Evolutionary conservation across 2,113 vertebrate genomes (phyloP).

Genomic region (Phalacrocorax brasilianus): DNA sequence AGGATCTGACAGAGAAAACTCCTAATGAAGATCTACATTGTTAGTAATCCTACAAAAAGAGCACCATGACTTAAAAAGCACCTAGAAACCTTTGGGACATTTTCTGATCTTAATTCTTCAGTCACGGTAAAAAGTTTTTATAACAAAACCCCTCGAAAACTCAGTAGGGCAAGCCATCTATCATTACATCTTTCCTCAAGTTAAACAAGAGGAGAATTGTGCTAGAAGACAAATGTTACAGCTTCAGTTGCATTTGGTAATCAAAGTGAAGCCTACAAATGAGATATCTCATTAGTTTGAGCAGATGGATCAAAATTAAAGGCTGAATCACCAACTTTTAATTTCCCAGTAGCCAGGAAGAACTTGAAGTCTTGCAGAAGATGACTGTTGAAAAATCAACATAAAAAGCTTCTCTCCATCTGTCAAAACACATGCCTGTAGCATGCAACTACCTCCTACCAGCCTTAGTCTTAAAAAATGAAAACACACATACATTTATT

Average conservation of each 20-base stretch:
- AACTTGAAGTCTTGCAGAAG: slow-evolving; percentile 79
- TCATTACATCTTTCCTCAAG: slow-evolving; percentile 64
- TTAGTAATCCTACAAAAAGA: neutral
- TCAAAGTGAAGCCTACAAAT: slow-evolving; percentile 78
- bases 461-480: slow-evolving; percentile 62
- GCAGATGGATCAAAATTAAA: slow-evolving; percentile 90
- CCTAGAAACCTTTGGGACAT: neutral
- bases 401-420: slow-evolving; percentile 80
- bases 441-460: slow-evolving; percentile 72
- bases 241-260: slow-evolving; percentile 75
- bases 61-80: neutral
- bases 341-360: slow-evolving; percentile 83
- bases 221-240: slow-evolving; percentile 69
- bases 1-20: neutral
- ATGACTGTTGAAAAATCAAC: slow-evolving; percentile 79
- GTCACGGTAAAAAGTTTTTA: neutral
- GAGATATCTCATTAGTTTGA: slow-evolving; percentile 83
- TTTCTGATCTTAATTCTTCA: slow-evolving; percentile 46
- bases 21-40: neutral
- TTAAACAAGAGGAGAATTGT: slow-evolving; percentile 64
- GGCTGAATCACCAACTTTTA: slow-evolving; percentile 85
- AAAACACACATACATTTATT: slow-evolving; percentile 56
- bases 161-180: slow-evolving; percentile 57
- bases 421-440: slow-evolving; percentile 78
- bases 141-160: slow-evolving; percentile 15